These are phyloP conservation scores for Disparrhopalites patrizii DNA, from an alignment of 2,888 invertebrate species.

Conservation along the genomic window DNA sequence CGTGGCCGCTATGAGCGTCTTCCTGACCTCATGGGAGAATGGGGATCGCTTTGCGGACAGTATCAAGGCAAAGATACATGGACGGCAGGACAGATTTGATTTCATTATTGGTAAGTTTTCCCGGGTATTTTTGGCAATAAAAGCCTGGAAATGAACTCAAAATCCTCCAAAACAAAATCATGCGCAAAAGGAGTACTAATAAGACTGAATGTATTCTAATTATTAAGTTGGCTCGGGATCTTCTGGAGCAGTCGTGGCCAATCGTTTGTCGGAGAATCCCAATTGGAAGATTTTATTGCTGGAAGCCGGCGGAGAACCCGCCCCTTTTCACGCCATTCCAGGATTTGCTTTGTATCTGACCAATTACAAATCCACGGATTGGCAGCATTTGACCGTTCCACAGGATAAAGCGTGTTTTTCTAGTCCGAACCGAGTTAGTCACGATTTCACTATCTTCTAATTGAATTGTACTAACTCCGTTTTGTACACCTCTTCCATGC, in stretches of 20 bases:
- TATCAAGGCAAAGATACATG: not conserved
- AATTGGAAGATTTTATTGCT: slow-evolving; percentile 23
- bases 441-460: too few relatives aligned
- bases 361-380: not conserved
- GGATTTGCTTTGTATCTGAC: not conserved
- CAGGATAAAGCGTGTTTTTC: not conserved
- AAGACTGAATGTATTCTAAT: not conserved
- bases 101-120: slow-evolving; percentile 1
- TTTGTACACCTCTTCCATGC: too few relatives aligned
- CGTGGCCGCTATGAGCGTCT: not conserved
- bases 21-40: slow-evolving; percentile 8
- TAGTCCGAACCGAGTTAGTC: not conserved
- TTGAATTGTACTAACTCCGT: too few relatives aligned
- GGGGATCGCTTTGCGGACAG: not conserved
- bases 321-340: slow-evolving; percentile 45
- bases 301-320: slow-evolving; percentile 48
- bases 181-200: not conserved
- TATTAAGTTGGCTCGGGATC: slow-evolving; percentile 30
- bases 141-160: too few relatives aligned
- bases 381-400: not conserved
- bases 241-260: slow-evolving; percentile 58
- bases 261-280: slow-evolving; percentile 28
- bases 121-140: too few relatives aligned
- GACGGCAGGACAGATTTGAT: slow-evolving; percentile 2
- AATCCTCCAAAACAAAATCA: not conserved